A percentile compares a stretch with the other conserved stretches of the same genome.
Conservation (phyloP, 2,888 invertebrate genomes). For the Artemia sinica region DNA sequence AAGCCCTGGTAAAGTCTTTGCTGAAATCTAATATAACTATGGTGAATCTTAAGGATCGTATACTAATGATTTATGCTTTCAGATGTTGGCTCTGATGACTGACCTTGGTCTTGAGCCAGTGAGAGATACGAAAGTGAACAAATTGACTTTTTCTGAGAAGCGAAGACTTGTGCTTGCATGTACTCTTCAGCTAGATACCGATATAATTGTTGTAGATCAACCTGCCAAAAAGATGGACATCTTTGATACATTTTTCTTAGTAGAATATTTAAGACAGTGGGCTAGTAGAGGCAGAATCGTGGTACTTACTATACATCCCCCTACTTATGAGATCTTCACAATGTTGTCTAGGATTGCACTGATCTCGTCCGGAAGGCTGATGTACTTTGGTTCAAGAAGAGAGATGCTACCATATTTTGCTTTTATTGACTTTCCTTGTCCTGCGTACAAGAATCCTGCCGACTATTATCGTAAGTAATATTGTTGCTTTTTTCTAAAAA, state of each 20-base stretch:
- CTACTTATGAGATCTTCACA: slow-evolving; percentile 84
- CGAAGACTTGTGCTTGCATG: slow-evolving; percentile 73
- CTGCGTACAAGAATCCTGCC: slow-evolving; percentile 86
- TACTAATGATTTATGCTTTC: slow-evolving; percentile 28
- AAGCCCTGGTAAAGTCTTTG: neutral
- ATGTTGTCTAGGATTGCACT: slow-evolving; percentile 74
- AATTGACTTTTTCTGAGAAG: slow-evolving; percentile 70
- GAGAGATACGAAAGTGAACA: slow-evolving; percentile 62
- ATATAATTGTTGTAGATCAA: slow-evolving; percentile 69
- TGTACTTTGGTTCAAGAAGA: slow-evolving; percentile 72
- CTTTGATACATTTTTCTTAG: slow-evolving; percentile 83
- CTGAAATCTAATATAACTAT: neutral
- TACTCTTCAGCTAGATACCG: slow-evolving; percentile 59
- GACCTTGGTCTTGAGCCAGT: slow-evolving; percentile 80
- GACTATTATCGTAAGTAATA: slow-evolving; percentile 55
- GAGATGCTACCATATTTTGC: slow-evolving; percentile 87
- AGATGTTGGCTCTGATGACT: slow-evolving; percentile 75
- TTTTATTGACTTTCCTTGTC: slow-evolving; percentile 77
- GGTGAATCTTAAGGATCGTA: too few relatives aligned
- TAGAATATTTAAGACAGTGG: slow-evolving; percentile 86
- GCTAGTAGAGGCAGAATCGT: slow-evolving; percentile 58
- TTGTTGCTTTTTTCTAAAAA: too few relatives aligned
- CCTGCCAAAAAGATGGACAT: slow-evolving; percentile 79
- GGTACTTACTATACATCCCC: slow-evolving; percentile 76
- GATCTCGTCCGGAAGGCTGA: slow-evolving; percentile 71